Base-by-base conservation (phyloP, 2,888 invertebrate genomes). In the Apotomis capreana region DNA sequence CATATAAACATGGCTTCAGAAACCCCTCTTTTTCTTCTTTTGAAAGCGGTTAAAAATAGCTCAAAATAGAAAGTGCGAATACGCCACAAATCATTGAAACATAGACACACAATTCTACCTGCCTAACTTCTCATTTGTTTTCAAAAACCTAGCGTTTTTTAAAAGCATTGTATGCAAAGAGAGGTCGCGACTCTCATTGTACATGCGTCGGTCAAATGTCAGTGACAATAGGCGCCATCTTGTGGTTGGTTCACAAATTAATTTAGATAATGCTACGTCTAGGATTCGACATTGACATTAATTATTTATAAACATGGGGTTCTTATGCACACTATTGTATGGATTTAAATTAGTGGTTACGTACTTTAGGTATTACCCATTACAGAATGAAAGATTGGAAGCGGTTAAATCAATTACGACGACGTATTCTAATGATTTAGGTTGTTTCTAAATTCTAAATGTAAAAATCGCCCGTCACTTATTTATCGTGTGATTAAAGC, bases 181-280 rank as follows among this genome's bases (percentile, higher is more conserved):
- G 74, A 62, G 72, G 91, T 90, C 91, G 86, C 86, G 90, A 87
- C 90, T 79, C 84, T 80, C 84, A 89, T 91, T 91, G 89, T 88
- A 88, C 87, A 89, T 89, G 87, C 90, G 74, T 51, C 84, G 89
- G 91, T 89, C 91, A 91, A 87, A 91, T 85, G 92, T 92, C 92
- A 90, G 74, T 76, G 78, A 87, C 88, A 87, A 86, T 86, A 84
- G 63, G 51, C 68, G 70, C 70, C 74, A 68, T 59, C 70, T 65
- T 69, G 65, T 52, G 49, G 58, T 13, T 49, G 9, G 49, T 9
- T 49, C 64, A 58, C 67, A 71, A 71, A 68, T 71, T 71, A 68
- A 71, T 68, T 71, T 71, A 71, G 71, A 74, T 67, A 68, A 73
- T 73, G 58, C 60, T 55, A 69, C 26, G 64, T 72, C 68, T 70